Base-by-base conservation (phyloP, 2,113 vertebrate genomes). In the Dasypus novemcinctus region DNA sequence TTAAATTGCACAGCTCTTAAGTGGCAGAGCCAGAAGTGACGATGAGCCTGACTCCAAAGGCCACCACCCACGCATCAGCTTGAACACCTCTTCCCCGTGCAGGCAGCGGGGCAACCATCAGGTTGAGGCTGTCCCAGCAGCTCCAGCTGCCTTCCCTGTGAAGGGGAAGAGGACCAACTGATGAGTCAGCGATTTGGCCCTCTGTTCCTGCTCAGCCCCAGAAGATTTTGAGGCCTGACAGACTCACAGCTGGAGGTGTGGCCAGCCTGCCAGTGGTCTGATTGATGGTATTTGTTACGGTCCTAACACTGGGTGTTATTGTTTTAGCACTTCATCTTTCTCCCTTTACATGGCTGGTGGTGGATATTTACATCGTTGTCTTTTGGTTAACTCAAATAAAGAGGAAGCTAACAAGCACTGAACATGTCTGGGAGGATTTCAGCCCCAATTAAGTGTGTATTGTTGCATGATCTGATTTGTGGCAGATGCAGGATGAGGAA, bases 271-370 rank as follows among this genome's bases (percentile, higher is more conserved):
- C 71, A 82, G 84, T 18, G 84, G 57, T 83, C 84, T 95, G 93
- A 96, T 25, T 38, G 83, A 94, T 96, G 72, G 63, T 66, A 63
- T 93, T 93, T 69, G 79, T 54, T 88, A 64, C 2, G 8, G 83
- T 85, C 83, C 59, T 93, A 63, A 88, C 69, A 63, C 81, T 64
- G 38, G 75, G 43, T 93, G 76, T 87, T 95, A 93, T 87, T 97
- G 38, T 95, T 96, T 95, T 96, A 93, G 49, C 90, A 96, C 78
- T 95, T 97, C 57, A 90, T 96, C 83, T 91, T 69, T 95, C 93
- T 96, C 74, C 38, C 33, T 93, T 95, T 90, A 85, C 61, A 59
- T 78, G 82, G 61, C 25, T 80, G 54, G 17, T 82, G 69, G 41
- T 93, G 14, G 68, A 90, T 57, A 54, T 88, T 90, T 95, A 92